Evolutionary conservation across 2,888 invertebrate genomes (phyloP).

Genomic region (Pristionchus exspectatus): DNA sequence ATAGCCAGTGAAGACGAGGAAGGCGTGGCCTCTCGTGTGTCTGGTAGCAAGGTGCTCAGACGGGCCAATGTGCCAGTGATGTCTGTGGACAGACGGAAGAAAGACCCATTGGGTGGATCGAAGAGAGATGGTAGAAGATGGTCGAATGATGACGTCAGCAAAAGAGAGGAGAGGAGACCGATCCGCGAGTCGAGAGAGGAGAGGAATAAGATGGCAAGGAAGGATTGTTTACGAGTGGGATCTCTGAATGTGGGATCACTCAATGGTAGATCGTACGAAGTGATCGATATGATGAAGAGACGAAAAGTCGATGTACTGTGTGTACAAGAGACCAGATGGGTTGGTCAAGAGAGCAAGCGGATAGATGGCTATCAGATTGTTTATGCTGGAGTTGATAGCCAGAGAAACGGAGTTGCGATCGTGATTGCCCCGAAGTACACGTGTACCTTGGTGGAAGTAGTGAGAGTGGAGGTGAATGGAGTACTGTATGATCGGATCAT

Average conservation of each 20-base stretch:
- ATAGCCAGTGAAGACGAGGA: not conserved
- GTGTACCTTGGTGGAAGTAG: too few species aligned
- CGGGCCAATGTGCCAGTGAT: too few species aligned
- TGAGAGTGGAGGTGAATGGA: too few species aligned
- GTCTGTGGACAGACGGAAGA: too few species aligned
- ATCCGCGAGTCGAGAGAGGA: not conserved
- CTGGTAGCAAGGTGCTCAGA: too few species aligned
- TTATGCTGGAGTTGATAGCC: not conserved
- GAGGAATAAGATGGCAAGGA: not conserved
- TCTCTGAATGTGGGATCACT: too few species aligned
- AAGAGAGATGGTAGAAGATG: not conserved
- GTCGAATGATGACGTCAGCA: too few species aligned
- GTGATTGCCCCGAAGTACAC: too few species aligned
- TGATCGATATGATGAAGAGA: not conserved
- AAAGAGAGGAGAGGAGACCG: not conserved
- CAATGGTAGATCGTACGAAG: too few species aligned
- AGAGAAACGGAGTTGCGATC: conserved; percentile 10
- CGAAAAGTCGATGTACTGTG: not conserved
- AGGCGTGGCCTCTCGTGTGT: not conserved
- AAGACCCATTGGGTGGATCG: too few species aligned
- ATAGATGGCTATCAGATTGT: not conserved
- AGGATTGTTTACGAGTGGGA: too few species aligned
- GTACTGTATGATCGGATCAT: too few species aligned
- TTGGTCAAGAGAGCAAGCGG: not conserved
- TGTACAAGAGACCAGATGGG: not conserved